phyloP scores from a whole-genome alignment of 2,797 vertebrate species.

The Dryobates pubescens region DNA sequence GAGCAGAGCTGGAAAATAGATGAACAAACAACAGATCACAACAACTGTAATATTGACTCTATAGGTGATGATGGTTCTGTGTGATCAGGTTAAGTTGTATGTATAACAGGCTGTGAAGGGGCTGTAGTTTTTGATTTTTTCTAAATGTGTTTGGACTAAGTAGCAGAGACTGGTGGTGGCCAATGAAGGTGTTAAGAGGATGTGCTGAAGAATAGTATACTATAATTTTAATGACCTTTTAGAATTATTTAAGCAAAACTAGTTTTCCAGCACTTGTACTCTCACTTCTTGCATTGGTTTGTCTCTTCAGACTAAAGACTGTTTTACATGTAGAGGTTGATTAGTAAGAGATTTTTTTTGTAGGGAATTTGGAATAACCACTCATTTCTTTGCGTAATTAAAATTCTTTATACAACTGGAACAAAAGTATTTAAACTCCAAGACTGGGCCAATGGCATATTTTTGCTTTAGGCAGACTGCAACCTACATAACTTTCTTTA shows the following conservation, averaged over 20 bases:
- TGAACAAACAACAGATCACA: neutral
- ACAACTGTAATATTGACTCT: neutral
- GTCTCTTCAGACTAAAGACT: neutral
- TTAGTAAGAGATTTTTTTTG: neutral
- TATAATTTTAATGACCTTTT: neutral
- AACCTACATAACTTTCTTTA: neutral
- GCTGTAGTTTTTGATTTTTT: neutral
- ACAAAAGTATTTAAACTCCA: conserved; percentile 14
- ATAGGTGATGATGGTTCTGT: neutral
- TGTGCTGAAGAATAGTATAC: neutral
- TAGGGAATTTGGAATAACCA: neutral
- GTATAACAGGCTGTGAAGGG: neutral
- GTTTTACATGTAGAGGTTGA: neutral
- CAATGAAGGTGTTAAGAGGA: neutral
- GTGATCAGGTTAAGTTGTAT: neutral
- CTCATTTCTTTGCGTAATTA: neutral
- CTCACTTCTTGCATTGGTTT: neutral
- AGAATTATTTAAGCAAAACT: neutral
- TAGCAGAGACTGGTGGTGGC: neutral
- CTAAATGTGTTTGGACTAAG: neutral
- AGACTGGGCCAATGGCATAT: neutral
- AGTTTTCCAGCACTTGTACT: neutral
- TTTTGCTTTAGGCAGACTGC: neutral
- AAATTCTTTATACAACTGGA: neutral
- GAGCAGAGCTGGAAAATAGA: neutral